Evolutionary conservation across 2,113 vertebrate species (phyloP).

Genomic region (Deroptyus accipitrinus): DNA sequence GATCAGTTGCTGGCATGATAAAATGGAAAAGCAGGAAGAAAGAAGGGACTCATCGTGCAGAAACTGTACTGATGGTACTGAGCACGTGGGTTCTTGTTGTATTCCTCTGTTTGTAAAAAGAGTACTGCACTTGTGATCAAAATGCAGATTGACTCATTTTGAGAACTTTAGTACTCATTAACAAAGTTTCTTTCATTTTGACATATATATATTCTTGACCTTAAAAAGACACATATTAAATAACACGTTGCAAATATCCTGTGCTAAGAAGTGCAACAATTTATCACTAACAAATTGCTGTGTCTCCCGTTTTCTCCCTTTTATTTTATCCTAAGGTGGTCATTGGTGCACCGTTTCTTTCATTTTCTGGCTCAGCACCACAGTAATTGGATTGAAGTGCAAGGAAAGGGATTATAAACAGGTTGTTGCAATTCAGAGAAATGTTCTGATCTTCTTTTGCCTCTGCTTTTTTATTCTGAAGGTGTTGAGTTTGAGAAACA

Average conservation of each 20-base stretch:
- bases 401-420: not conserved
- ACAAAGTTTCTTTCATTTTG: not conserved
- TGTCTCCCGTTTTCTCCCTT: not conserved
- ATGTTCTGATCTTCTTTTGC: not conserved
- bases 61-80: not conserved
- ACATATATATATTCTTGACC: not conserved
- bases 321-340: not conserved
- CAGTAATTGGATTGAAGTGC: not conserved
- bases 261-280: not conserved
- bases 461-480: not conserved
- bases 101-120: not conserved
- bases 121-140: not conserved
- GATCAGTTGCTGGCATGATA: not conserved
- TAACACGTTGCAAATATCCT: not conserved
- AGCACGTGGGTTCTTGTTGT: not conserved
- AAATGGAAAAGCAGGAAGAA: not conserved
- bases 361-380: not conserved
- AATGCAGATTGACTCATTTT: not conserved
- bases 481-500: not conserved
- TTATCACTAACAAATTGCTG: not conserved
- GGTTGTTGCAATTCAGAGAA: not conserved
- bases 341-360: not conserved
- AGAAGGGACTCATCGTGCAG: not conserved
- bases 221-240: not conserved
- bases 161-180: not conserved